Evolutionary conservation across 2,888 invertebrate genomes (phyloP), one percentile per base, ranked within the genome.

Genomic region (Caenorhabditis zanzibari): DNA sequence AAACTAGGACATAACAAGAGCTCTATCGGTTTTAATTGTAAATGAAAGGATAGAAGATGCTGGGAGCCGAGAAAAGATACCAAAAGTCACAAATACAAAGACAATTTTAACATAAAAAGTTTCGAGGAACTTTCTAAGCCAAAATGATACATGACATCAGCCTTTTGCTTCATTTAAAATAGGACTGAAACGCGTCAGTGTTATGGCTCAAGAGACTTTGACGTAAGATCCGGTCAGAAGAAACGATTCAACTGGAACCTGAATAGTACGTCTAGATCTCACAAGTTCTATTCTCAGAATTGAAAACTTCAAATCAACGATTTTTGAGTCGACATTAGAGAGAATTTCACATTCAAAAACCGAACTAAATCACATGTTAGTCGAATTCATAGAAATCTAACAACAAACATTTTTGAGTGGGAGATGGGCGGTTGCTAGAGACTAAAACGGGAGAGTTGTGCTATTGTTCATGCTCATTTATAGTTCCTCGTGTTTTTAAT

Each of bases 301-400:
- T 47, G 19, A 19, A 19, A n/a, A n/a, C 14, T 47, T 47, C 2
- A 19, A 47, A 47, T 6, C 47, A 19, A 1, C 19, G 47, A 47
- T 19, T 47, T 47, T 47, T 12, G 38, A 38, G 14, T 6, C 3
- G 47, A 19, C 47, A 47, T 47, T 47, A 19, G 47, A 47, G 26
- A 3, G 19, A 47, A 19, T n/a, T 19, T 47, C 47, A 38, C n/a
- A 28, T 47, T 47, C 1, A 47, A 28, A 6, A 28, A 47, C 28
- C 6, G 28, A 24, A 7, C 47, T 9, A 22, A 47, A 64, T 61
- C 61, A 61, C 61, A 61, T 61, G 61, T 61, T 61, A 35, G 19
- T 16, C 26, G 16, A 59, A 35, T 19, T 28, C n/a, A 59, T 19
- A 41, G 2, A 22, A 61, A 32, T 32, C 32, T 16, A 58, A 38